Base-by-base conservation (phyloP, 2,113 vertebrate genomes). In the Lophius piscatorius region DNA sequence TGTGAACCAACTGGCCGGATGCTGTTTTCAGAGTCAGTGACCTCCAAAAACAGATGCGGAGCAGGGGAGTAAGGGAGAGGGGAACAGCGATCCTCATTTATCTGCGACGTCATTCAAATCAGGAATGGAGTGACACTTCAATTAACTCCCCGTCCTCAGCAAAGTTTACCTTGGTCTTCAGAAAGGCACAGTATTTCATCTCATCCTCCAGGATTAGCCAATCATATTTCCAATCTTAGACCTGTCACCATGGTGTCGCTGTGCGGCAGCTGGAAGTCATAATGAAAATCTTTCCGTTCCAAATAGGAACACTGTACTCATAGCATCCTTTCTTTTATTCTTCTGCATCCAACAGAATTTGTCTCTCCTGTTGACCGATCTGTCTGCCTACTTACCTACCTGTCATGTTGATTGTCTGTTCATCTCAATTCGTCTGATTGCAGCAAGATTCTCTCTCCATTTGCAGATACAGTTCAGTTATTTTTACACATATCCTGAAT, bases 201-300 rank as follows among this genome's bases (percentile, higher is more conserved):
- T 80, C 66, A 72, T 82, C 83, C 73, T 54, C 63, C 72, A 78
- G 83, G 83, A 85, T 90, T 86, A 88, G 78, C 81, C 74, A 84
- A 84, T 88, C 83, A 87, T 85, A 83, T 83, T 86, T 82, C 78
- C 82, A 86, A 90, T 90, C 84, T 85, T 74, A 46, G 70, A 77
- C 35, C 83, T 87, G 88, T 83, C 84, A 86, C 55, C 45, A 17
- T 36, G 61, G 76, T 69, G 68, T 83, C 26, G 48, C 74, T 70
- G 54, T 51, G 59, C 29, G 14, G 77, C 76, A 76, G 70, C 62
- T 76, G 65, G 69, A 36, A 71, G 63, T 72, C 69, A 68, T 70
- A 70, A 81, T 76, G 78, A 81, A 80, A 79, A 61, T 73, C 57
- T 62, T 56, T 76, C 78, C 69, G 77, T 63, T 36, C 10, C 57